These are phyloP conservation scores for Brotula barbata DNA, from an alignment of 2,797 vertebrate species.

Conservation along the genomic window DNA sequence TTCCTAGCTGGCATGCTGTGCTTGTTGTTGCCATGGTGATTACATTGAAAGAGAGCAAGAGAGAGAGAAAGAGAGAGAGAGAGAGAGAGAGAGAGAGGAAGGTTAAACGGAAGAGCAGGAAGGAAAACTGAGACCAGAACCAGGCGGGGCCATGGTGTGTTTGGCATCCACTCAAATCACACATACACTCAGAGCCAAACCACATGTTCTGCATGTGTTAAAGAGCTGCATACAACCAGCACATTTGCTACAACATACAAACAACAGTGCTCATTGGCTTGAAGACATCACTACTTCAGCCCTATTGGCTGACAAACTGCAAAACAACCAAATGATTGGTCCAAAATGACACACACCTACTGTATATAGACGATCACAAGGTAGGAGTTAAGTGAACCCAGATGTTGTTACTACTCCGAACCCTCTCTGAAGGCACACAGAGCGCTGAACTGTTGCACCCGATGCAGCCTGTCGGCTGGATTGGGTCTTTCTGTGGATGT, in stretches of 20 bases:
- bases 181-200: constrained; percentile 39
- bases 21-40: constrained; percentile 66
- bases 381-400: constrained; percentile 18
- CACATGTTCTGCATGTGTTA: constrained; percentile 69
- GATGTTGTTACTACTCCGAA: constrained; percentile 11
- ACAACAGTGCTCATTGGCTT: constrained; percentile 51
- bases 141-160: constrained; percentile 20
- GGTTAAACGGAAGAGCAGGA: constrained; percentile 25
- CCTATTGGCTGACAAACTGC: constrained; percentile 34
- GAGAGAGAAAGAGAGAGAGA: neutral
- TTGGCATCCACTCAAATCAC: constrained; percentile 26
- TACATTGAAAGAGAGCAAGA: constrained; percentile 35
- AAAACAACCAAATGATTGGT: constrained; percentile 49
- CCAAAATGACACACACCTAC: constrained; percentile 18
- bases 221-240: constrained; percentile 59
- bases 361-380: constrained; percentile 39
- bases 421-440: constrained; percentile 28
- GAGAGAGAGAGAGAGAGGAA: constrained; percentile 2
- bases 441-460: neutral
- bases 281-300: constrained; percentile 7
- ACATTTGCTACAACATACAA: constrained; percentile 44
- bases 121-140: constrained; percentile 37
- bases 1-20: constrained; percentile 49
- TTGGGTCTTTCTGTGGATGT: too few relatives aligned
- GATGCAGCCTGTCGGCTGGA: neutral